Evolutionary conservation across 30 jellyfish, hydroid and myxozoan species (phyloP).

Genomic region (Catostylus mosaicus): DNA sequence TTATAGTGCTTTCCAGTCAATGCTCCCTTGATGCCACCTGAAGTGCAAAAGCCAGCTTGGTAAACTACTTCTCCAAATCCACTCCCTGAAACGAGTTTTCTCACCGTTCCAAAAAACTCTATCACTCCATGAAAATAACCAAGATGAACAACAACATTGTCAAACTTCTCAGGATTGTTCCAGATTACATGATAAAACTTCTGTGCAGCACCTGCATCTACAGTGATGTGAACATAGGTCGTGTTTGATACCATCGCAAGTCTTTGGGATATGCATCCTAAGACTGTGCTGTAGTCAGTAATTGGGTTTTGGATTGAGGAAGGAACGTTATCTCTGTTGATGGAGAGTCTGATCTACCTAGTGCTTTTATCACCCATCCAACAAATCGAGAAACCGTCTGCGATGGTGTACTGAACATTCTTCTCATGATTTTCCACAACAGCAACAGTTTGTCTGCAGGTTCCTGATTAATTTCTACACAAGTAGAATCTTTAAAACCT

Average conservation of each 20-base stretch:
- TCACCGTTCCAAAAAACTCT: conserved; percentile 38
- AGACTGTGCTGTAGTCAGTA: conserved; percentile 48
- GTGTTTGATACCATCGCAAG: conserved; percentile 30
- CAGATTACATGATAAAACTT: conserved; percentile 41
- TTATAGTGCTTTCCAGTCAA: conserved; percentile 58
- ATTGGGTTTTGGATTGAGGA: too few relatives aligned
- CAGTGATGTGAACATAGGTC: conserved; percentile 48
- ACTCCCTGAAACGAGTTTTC: conserved; percentile 34
- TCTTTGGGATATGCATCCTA: conserved; percentile 50
- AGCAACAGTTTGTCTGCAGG: too few relatives aligned
- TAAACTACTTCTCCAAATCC: conserved; percentile 53
- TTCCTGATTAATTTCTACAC: too few relatives aligned
- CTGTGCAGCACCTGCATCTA: conserved; percentile 55
- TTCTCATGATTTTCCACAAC: too few relatives aligned
- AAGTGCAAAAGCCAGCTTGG: conserved; percentile 55
- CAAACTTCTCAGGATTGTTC: conserved; percentile 49
- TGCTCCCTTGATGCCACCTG: conserved; percentile 56
- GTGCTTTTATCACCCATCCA: too few relatives aligned
- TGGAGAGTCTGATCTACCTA: neutral
- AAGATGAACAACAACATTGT: conserved; percentile 33
- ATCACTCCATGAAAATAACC: conserved; percentile 47
- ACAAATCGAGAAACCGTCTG: too few relatives aligned
- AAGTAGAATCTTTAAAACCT: too few relatives aligned
- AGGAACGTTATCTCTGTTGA: conserved; percentile 35
- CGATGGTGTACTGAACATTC: too few relatives aligned